Evolutionary conservation across 2,113 vertebrate genomes (phyloP), one percentile per base, ranked within the genome.

Genomic region (Dromas ardeola): DNA sequence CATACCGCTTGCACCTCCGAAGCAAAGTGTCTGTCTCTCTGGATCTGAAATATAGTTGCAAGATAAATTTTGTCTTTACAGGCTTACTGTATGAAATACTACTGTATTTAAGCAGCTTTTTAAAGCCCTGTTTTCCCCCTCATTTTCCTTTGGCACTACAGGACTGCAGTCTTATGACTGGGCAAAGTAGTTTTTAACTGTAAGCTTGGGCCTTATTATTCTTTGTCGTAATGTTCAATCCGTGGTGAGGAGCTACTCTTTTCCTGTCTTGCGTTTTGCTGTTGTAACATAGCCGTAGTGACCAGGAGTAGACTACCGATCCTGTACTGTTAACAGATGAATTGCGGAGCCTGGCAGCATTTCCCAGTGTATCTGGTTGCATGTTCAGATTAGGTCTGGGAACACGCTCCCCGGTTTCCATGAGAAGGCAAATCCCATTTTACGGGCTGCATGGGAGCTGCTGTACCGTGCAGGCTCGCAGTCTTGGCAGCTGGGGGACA

Each of bases 391-490:
- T 34, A 40, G 66, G 9, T 34, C 61, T 81, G 25, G 47, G 55
- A 90, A 23, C 50, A 10, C 1, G 3, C 8, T 73, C 30, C 25
- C 38, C 45, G 49, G 21, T 73, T 88, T 78, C 59, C 0, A 0
- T 66, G 62, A 77, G 56, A 65, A 79, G 80, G 42, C 77, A 67
- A 88, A 78, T 77, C 36, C 15, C 36, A 15, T 52, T 70, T 30
- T n/a, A 52, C 19, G n/a, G 53, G 40, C 27, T 86, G 67, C 45
- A 3, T 0, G 1, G 45, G 32, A 81, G n/a, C 63, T 92, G 19
- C 27, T 73, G 19, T 61, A 32, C 19, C 16, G 1, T 0, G 0
- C 22, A 58, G 52, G 10, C 30, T 58, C 16, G 0, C 22, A 59
- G 17, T 16, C 22, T 52, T 53, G 22, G 63, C 45, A 90, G 16